Percentiles rank a stretch among this genome's conserved stretches.
phyloP scores from a whole-genome alignment of 1,140 invertebrate genomes.

The Chrysomallon squamiferum region DNA sequence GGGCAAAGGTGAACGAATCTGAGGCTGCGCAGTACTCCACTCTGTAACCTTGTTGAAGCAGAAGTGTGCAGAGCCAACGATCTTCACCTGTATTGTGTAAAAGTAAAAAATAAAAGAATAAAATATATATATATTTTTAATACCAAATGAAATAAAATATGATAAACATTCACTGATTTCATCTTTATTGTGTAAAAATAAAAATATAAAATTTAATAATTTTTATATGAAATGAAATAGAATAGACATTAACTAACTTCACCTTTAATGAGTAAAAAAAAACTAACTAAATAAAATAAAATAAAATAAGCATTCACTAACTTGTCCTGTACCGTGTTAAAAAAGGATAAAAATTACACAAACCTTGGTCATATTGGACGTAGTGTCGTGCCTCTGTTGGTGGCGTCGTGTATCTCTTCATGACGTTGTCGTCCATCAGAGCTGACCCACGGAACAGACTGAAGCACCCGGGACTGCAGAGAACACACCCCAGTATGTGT shows the following conservation, averaged over 20 bases:
- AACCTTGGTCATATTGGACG: constrained; percentile 72
- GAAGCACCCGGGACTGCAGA: constrained; percentile 73
- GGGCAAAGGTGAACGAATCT: constrained; percentile 71
- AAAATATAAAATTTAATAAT: no score
- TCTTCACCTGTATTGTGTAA: constrained; percentile 66
- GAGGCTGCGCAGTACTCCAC: constrained; percentile 73
- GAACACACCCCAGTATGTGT: constrained; percentile 72
- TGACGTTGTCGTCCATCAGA: constrained; percentile 72
- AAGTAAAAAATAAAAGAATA: neutral
- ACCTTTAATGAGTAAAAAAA: no score
- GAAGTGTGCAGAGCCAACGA: constrained; percentile 71
- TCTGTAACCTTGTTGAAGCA: constrained; percentile 70
- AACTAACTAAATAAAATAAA: no score
- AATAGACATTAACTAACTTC: no score
- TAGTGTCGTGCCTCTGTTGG: constrained; percentile 69
- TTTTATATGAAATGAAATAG: no score
- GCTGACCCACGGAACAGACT: constrained; percentile 69
- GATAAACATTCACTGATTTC: no score
- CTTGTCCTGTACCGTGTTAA: no score
- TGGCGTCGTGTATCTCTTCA: constrained; percentile 68
- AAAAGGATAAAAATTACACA: no score
- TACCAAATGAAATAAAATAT: no score
- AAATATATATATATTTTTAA: no score
- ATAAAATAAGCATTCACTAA: no score
- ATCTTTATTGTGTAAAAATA: no score